These are phyloP conservation scores for Margaritifera margaritifera DNA, from an alignment of 2,888 invertebrate genomes.

Conservation along the genomic window DNA sequence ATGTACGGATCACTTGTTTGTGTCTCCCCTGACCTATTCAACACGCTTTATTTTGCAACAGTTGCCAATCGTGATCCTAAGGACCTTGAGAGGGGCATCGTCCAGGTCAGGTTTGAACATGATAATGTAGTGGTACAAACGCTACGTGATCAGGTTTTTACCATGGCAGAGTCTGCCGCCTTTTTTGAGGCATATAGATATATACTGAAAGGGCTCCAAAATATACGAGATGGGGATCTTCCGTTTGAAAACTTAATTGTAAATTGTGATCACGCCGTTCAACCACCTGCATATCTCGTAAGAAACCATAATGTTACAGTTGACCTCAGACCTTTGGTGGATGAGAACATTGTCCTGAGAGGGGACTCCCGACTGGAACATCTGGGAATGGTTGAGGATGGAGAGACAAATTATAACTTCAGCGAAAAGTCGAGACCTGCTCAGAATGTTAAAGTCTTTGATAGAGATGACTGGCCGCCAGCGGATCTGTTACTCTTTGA, in stretches of 20 bases:
- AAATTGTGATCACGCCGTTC: constrained; percentile 39
- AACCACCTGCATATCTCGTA: constrained; percentile 47
- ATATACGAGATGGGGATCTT: constrained; percentile 71
- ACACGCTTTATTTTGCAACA: constrained; percentile 81
- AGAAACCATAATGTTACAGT: constrained; percentile 17
- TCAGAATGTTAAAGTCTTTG: constrained; percentile 14
- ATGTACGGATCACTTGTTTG: constrained; percentile 84
- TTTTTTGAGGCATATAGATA: constrained; percentile 89
- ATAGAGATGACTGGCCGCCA: constrained; percentile 29
- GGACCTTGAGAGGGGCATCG: constrained; percentile 47
- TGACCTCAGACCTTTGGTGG: constrained; percentile 49
- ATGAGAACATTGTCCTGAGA: constrained; percentile 33
- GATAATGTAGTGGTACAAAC: constrained; percentile 17
- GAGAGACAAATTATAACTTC: constrained; percentile 10
- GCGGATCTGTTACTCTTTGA: constrained; percentile 59
- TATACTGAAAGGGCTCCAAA: constrained; percentile 82
- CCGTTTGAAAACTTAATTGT: constrained; percentile 57
- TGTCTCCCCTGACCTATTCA: constrained; percentile 82
- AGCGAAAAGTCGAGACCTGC: constrained; percentile 26
- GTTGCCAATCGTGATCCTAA: constrained; percentile 66
- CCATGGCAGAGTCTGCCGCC: constrained; percentile 85
- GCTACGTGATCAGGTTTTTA: constrained; percentile 31
- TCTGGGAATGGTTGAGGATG: constrained; percentile 17
- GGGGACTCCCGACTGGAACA: constrained; percentile 24
- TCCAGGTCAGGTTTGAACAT: constrained; percentile 51